A percentile compares a stretch with the other conserved stretches of the same genome.
Evolutionary conservation across 1,140 invertebrate genomes (phyloP).

Genomic region (Piezodorus guildinii): DNA sequence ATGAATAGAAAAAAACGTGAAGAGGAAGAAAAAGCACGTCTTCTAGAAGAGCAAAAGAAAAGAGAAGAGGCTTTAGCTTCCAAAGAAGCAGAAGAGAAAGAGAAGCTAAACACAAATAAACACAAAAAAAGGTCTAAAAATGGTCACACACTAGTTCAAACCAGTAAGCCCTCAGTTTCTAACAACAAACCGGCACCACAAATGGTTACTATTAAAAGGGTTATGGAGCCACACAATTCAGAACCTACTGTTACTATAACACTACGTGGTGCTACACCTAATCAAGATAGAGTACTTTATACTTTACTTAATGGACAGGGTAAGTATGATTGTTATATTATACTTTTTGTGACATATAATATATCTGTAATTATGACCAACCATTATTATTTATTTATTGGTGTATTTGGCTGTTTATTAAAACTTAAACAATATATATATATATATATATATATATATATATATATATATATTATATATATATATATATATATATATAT

Average conservation of each 20-base stretch:
- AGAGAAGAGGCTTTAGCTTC: conserved; percentile 19
- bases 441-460: conserved; percentile 14
- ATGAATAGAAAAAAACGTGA: conserved; percentile 11
- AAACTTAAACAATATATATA: background rate
- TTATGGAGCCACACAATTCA: conserved; percentile 48
- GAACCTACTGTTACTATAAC: conserved; percentile 64
- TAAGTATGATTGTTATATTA: conserved; percentile 17
- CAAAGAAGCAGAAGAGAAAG: conserved; percentile 7
- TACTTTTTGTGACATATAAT: background rate
- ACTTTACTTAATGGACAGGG: conserved; percentile 52
- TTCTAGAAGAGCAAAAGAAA: conserved; percentile 21
- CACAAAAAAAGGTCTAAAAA: conserved; percentile 16
- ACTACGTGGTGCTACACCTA: conserved; percentile 57
- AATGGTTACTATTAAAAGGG: conserved; percentile 60
- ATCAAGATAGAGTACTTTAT: conserved; percentile 59
- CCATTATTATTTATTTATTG: background rate
- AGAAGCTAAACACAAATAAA: background rate
- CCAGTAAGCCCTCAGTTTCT: conserved; percentile 3
- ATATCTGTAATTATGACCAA: background rate
- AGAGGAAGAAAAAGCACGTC: conserved; percentile 21
- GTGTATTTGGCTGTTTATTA: no score
- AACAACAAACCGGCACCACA: conserved; percentile 34
- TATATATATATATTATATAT: no score
- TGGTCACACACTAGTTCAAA: background rate
- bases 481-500: no score